These are phyloP conservation scores for Fregata magnificens DNA, from an alignment of 2,113 vertebrate species.

Conservation along the genomic window DNA sequence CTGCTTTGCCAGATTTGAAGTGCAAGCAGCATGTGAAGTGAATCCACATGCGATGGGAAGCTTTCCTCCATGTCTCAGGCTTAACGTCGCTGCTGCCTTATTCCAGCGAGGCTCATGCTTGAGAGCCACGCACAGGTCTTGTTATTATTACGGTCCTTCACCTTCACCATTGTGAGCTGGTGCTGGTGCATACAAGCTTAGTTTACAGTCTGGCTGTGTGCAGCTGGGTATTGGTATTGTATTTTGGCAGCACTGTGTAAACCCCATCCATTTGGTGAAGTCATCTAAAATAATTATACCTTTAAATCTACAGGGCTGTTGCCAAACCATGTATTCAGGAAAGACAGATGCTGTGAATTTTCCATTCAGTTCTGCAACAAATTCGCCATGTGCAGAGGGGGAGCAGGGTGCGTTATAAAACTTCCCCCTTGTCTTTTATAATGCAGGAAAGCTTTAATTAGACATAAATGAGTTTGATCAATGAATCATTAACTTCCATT, in stretches of 20 bases:
- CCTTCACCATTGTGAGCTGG: neutral
- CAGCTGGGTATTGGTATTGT: neutral
- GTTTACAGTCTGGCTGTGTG: neutral
- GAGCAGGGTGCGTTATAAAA: neutral
- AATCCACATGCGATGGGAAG: neutral
- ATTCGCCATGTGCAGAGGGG: neutral
- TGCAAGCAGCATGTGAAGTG: neutral
- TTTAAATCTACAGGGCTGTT: neutral
- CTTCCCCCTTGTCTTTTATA: slow-evolving; percentile 49
- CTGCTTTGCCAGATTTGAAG: neutral
- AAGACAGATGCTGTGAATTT: slow-evolving; percentile 8
- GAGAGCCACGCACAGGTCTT: neutral
- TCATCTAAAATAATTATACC: slow-evolving; percentile 33
- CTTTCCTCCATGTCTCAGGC: neutral
- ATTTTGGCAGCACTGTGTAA: slow-evolving; percentile 1
- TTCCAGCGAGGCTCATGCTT: neutral
- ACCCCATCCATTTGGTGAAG: neutral
- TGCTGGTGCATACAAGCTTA: neutral
- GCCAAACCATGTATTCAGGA: neutral
- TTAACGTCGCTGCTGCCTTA: neutral
- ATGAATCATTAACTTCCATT: slow-evolving; percentile 82
- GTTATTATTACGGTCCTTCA: neutral
- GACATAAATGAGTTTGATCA: slow-evolving; percentile 78
- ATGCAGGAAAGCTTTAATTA: slow-evolving; percentile 76
- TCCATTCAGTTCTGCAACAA: neutral